phyloP scores from a whole-genome alignment of 2,797 vertebrate species.

The Melanotaenia nigrans region DNA sequence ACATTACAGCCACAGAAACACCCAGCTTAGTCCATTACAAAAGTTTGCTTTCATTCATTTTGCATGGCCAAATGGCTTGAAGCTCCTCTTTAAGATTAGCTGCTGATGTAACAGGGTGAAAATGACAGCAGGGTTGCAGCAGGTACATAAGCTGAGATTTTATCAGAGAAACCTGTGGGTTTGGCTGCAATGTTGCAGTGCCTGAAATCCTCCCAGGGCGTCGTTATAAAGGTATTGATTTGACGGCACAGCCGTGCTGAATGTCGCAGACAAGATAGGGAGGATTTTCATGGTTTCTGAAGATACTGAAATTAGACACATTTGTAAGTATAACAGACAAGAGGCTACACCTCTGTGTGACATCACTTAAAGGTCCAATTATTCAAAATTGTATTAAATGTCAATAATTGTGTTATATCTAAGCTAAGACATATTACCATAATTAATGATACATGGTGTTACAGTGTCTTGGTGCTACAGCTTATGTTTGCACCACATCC shows the following conservation, averaged over 20 bases:
- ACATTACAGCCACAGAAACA: constrained; percentile 24
- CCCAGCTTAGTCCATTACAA: constrained; percentile 35
- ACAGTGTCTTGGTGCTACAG: too few species aligned
- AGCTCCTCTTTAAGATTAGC: constrained; percentile 44
- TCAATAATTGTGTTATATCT: neutral
- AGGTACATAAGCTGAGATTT: constrained; percentile 55
- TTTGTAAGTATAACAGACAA: neutral
- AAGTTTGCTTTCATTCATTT: constrained; percentile 64
- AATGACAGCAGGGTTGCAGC: constrained; percentile 60
- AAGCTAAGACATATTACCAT: neutral
- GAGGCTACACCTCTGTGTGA: neutral
- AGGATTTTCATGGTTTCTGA: constrained; percentile 41
- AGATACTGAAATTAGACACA: constrained; percentile 10
- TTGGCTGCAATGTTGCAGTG: constrained; percentile 43
- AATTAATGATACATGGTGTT: too few species aligned
- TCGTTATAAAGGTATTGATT: constrained; percentile 72
- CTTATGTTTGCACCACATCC: too few species aligned
- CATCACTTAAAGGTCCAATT: neutral
- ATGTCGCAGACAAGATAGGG: constrained; percentile 49
- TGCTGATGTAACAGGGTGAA: constrained; percentile 71
- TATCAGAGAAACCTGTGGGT: constrained; percentile 52
- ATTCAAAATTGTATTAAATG: neutral
- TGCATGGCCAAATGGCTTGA: constrained; percentile 58
- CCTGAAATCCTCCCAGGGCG: constrained; percentile 58
- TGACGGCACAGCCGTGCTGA: constrained; percentile 39